Percentiles rank a stretch among this genome's conserved stretches.
phyloP scores from a whole-genome alignment of 1,140 invertebrate species.

The Melitaea cinxia region DNA sequence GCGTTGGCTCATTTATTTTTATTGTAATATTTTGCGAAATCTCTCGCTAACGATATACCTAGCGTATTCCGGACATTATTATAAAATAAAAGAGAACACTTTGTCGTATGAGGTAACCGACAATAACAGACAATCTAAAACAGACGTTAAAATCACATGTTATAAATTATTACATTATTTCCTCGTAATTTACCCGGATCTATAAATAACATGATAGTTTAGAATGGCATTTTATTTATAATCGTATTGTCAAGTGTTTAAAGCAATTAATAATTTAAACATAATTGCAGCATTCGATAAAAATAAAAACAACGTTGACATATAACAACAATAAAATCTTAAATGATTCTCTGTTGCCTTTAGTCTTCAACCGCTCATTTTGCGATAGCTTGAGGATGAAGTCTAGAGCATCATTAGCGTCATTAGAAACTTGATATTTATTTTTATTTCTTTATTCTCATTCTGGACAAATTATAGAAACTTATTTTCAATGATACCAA shows the following conservation, averaged over 20 bases:
- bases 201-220: background rate
- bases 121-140: background rate
- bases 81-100: background rate
- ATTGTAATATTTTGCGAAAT: constrained; percentile 16
- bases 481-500: too few species aligned
- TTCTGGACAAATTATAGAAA: too few species aligned
- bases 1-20: constrained; percentile 7
- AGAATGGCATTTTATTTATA: background rate
- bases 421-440: too few species aligned
- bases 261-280: background rate
- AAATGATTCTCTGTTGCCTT: background rate
- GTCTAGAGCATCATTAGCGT: too few species aligned
- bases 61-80: background rate
- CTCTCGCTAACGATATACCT: background rate
- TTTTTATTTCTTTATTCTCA: too few species aligned
- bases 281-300: background rate
- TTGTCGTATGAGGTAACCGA: background rate
- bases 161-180: background rate
- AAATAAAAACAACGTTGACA: background rate
- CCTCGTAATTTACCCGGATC: constrained; percentile 6
- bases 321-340: background rate
- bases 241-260: background rate
- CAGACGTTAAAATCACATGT: background rate
- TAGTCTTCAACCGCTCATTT: background rate
- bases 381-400: constrained; percentile 5